Conservation (phyloP, 2,797 vertebrate species). For the Mycteria americana region DNA sequence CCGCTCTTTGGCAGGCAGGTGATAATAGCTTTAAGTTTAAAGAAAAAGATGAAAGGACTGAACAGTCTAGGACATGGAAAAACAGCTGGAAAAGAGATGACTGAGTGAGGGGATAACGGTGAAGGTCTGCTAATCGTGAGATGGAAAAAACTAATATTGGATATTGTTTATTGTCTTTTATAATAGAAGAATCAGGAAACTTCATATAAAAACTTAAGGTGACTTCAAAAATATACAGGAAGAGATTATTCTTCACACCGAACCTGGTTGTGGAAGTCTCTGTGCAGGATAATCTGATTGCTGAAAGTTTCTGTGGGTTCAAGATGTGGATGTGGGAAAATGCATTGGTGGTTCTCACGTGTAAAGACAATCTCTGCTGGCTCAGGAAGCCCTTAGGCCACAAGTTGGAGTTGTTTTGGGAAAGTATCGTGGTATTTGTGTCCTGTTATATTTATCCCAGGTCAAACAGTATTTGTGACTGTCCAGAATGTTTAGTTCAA, state of each 20-base stretch:
- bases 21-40: background rate
- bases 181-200: background rate
- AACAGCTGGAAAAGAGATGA: background rate
- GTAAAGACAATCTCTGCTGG: background rate
- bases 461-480: background rate
- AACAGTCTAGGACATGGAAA: background rate
- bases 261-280: background rate
- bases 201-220: accelerated
- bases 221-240: background rate
- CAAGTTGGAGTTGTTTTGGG: background rate
- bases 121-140: background rate
- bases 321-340: background rate
- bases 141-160: background rate
- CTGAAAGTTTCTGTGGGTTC: background rate
- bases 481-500: background rate
- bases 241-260: background rate
- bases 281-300: background rate
- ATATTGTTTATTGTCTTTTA: background rate
- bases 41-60: background rate
- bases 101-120: background rate
- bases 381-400: background rate
- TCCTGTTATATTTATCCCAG: background rate
- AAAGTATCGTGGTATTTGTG: background rate
- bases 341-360: background rate
- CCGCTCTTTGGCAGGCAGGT: background rate